Base-by-base conservation (phyloP, 2,888 invertebrate genomes). In the Perizoma flavofasciatum region DNA sequence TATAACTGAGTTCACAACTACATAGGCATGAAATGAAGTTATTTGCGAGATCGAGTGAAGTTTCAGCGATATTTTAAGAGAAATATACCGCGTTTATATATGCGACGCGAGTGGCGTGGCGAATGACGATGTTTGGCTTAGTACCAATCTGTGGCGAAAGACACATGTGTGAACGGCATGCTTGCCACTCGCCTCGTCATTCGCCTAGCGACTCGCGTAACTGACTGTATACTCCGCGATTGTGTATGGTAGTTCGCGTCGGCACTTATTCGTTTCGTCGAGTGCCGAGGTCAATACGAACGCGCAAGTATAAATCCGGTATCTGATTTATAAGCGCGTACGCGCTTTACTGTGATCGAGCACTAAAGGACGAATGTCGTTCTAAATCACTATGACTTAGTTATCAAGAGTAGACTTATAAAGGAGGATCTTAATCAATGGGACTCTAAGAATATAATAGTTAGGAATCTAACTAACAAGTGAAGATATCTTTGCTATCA, bases 311-410 rank as follows among this genome's bases (percentile, higher is more conserved):
- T 22, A 22, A 22, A 22, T 22, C 1, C 22, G 22, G 37, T 7
- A 6, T 37, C 37, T n/a, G n/a, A n/a, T n/a, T n/a, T n/a, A n/a
- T n/a, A n/a, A n/a, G n/a, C 37, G 37, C 37, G 37, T 37, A 6
- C 5, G 7, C 37, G 37, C 3, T 7, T 37, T 37, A 37, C 37
- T 50, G 50, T 41, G 50, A 33, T 32, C 50, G n/a, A 50, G 50
- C 6, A 50, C 61, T 61, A 71, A 70, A 73, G 80, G 80, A 80
- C 79, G 66, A 78, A 63, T 69, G 76, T 71, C 73, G 79, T 76
- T 77, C 78, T 80, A 81, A 66, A 83, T 79, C 74, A 78, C 86
- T 88, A 90, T 86, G 88, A 90, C 89, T 88, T 88, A 90, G 86
- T 83, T 85, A 82, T 79, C 81, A 79, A 86, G 79, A 83, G 78